Conservation (phyloP, 1,140 invertebrate genomes). For the Drosophila yakuba region DNA sequence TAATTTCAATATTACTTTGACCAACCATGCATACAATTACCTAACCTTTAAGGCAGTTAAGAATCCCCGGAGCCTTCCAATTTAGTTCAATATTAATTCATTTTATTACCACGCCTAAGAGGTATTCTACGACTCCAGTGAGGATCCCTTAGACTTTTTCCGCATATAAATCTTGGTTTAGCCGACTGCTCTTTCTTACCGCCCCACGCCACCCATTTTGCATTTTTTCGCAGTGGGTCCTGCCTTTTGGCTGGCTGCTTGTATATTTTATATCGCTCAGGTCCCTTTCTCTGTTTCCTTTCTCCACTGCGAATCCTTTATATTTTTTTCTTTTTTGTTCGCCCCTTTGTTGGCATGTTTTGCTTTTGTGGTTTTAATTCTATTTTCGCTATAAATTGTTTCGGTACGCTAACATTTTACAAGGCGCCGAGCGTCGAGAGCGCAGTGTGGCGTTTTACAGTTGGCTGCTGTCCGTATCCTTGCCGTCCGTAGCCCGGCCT, state of each 20-base stretch:
- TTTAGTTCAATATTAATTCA: neutral
- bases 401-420: constrained; percentile 79
- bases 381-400: constrained; percentile 83
- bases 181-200: constrained; percentile 60
- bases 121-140: constrained; percentile 12
- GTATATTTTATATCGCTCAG: constrained; percentile 53
- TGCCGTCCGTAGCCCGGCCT: constrained; percentile 25
- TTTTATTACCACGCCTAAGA: neutral
- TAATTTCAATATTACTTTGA: neutral
- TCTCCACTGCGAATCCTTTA: constrained; percentile 30
- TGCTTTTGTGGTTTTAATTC: constrained; percentile 83
- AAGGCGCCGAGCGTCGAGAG: constrained; percentile 46
- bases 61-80: neutral
- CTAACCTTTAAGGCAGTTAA: neutral
- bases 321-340: constrained; percentile 23
- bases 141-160: constrained; percentile 31
- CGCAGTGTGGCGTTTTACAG: constrained; percentile 61
- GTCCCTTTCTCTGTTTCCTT: constrained; percentile 50
- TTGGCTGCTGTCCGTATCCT: constrained; percentile 62
- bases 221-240: constrained; percentile 32
- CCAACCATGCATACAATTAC: neutral
- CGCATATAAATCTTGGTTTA: constrained; percentile 82
- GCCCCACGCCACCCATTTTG: neutral
- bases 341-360: constrained; percentile 62
- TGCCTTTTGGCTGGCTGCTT: constrained; percentile 56